Conservation (phyloP, 2,113 vertebrate genomes). For the Arenaria interpres region DNA sequence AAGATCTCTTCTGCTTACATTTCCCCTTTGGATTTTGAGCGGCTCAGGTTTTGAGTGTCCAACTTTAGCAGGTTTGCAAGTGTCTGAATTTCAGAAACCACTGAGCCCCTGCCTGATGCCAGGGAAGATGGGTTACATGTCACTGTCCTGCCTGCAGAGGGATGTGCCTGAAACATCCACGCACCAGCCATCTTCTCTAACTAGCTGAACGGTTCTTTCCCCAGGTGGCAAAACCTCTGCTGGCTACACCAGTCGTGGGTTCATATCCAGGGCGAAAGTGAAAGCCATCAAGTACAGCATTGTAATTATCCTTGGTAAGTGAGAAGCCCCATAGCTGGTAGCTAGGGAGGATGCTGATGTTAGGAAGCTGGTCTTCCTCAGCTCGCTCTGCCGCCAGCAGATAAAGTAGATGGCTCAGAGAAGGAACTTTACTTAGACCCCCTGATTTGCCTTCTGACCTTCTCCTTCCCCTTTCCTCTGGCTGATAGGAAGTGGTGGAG, state of each 20-base stretch:
- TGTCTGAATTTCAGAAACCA: not conserved
- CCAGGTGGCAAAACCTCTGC: slow-evolving; percentile 71
- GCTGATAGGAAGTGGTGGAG: not conserved
- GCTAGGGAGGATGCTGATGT: not conserved
- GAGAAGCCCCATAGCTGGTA: not conserved
- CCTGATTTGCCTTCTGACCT: not conserved
- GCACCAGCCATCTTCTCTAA: not conserved
- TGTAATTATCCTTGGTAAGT: slow-evolving; percentile 77
- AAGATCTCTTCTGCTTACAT: not conserved
- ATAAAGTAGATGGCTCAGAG: not conserved
- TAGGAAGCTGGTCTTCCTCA: not conserved
- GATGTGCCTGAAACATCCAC: rapidly evolving
- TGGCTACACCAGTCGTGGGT: slow-evolving; percentile 61
- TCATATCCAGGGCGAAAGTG: slow-evolving; percentile 78
- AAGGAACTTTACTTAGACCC: not conserved
- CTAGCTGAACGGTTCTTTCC: not conserved
- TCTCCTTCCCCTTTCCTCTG: not conserved
- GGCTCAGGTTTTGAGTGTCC: not conserved
- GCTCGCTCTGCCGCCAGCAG: not conserved
- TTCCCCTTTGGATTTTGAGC: not conserved
- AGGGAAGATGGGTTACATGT: not conserved
- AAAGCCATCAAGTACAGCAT: slow-evolving; percentile 81
- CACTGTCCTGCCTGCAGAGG: not conserved
- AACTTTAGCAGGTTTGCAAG: not conserved
- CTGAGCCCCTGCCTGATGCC: not conserved